These are phyloP conservation scores for Dysdera silvatica DNA, from an alignment of 1,140 invertebrate species.

Conservation along the genomic window DNA sequence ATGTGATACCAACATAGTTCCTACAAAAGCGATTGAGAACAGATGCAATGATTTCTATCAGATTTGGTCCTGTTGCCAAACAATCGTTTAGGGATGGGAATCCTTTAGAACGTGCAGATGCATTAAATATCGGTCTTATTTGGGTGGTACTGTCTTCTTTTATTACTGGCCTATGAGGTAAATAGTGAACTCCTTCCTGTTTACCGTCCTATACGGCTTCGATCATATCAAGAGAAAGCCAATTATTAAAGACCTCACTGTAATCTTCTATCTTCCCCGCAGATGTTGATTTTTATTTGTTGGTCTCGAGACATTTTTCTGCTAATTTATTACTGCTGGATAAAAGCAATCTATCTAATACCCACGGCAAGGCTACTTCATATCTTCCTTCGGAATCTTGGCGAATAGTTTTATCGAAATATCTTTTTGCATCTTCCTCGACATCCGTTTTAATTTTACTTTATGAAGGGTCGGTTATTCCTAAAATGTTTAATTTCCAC, in stretches of 20 bases:
- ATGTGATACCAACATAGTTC: background rate
- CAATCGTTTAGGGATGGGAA: constrained; percentile 3
- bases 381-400: background rate
- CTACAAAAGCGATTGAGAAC: background rate
- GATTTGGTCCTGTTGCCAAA: constrained; percentile 14
- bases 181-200: background rate
- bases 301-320: background rate
- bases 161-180: constrained; percentile 5
- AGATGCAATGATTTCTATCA: constrained; percentile 9
- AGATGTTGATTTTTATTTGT: constrained; percentile 5
- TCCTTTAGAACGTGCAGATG: background rate
- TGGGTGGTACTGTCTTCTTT: constrained; percentile 7
- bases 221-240: constrained; percentile 2
- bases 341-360: background rate
- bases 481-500: constrained; percentile 1
- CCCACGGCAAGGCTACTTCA: constrained; percentile 14
- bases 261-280: background rate
- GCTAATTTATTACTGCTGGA: background rate
- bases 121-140: constrained; percentile 8
- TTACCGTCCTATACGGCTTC: background rate
- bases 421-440: background rate
- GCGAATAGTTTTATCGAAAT: constrained; percentile 1
- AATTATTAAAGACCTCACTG: constrained; percentile 1
- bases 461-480: background rate
- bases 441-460: background rate